Evolutionary conservation across 2,113 vertebrate genomes (phyloP).

Genomic region (Thryonomys swinderianus): DNA sequence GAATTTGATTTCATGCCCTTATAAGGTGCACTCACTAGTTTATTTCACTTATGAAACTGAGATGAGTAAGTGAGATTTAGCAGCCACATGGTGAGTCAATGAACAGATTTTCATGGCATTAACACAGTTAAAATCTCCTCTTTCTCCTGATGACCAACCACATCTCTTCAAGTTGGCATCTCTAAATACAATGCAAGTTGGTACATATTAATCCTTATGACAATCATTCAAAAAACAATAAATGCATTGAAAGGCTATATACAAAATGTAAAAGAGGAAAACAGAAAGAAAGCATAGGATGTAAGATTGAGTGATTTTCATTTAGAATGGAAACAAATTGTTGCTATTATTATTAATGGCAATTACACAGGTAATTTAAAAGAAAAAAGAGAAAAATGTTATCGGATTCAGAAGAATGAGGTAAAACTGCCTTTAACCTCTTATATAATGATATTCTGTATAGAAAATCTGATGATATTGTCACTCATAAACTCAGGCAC

Average conservation of each 20-base stretch:
- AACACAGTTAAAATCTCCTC: constrained; percentile 33
- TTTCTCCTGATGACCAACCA: background rate
- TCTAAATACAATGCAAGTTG: background rate
- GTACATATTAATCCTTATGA: background rate
- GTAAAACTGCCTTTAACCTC: background rate
- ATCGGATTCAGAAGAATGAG: background rate
- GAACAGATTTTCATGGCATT: constrained; percentile 26
- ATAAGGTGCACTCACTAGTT: constrained; percentile 51
- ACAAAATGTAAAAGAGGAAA: background rate
- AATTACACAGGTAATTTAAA: background rate
- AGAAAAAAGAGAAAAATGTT: background rate
- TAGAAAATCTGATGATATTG: background rate
- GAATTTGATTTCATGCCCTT: constrained; percentile 65
- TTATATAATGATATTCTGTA: background rate
- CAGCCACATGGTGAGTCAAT: constrained; percentile 52
- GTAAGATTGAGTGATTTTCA: background rate
- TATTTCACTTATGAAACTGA: constrained; percentile 66
- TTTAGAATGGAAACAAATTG: background rate
- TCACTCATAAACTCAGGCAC: background rate
- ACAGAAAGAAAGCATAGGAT: background rate
- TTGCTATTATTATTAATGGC: background rate
- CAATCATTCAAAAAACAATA: background rate
- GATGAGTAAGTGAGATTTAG: constrained; percentile 56
- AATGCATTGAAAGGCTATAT: background rate
- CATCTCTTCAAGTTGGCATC: background rate